A percentile compares a stretch with the other conserved stretches of the same genome.
Evolutionary conservation across 2,888 invertebrate genomes (phyloP).

Genomic region (Sussaba pulchella): DNA sequence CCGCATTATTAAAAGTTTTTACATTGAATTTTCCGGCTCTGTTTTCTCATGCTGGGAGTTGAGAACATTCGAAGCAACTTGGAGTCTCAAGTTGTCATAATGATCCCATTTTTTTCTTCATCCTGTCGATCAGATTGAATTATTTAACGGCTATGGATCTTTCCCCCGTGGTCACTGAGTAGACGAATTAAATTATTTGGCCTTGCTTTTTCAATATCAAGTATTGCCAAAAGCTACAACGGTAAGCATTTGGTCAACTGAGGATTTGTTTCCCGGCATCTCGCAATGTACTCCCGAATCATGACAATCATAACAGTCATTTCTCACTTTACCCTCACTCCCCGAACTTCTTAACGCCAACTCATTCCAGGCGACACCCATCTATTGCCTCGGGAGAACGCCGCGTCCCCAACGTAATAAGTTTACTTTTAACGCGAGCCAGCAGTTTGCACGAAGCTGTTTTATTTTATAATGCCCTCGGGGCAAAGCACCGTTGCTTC

Average conservation of each 20-base stretch:
- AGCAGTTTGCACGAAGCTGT: constrained; percentile 75
- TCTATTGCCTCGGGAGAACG: background rate
- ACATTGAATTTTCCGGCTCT: constrained; percentile 19
- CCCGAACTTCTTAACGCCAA: background rate
- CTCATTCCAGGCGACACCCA: constrained; percentile 5
- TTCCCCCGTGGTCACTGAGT: background rate
- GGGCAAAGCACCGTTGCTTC: constrained; percentile 59
- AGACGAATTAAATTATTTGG: background rate
- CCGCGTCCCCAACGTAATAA: constrained; percentile 66
- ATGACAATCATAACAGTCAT: background rate
- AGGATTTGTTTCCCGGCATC: background rate
- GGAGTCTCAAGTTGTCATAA: background rate
- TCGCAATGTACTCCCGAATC: background rate
- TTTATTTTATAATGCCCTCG: constrained; percentile 74
- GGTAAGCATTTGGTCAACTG: background rate
- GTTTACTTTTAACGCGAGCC: constrained; percentile 75
- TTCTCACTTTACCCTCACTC: background rate
- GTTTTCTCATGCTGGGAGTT: constrained; percentile 16
- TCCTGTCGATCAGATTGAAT: background rate
- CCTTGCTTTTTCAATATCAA: background rate
- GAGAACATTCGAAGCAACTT: constrained; percentile 7
- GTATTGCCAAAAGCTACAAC: background rate
- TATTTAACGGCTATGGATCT: background rate
- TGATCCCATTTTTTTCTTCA: background rate
- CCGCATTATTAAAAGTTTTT: constrained; percentile 54